Base-by-base conservation (phyloP, 2,797 vertebrate genomes). In the Chaenodraco wilsoni region DNA sequence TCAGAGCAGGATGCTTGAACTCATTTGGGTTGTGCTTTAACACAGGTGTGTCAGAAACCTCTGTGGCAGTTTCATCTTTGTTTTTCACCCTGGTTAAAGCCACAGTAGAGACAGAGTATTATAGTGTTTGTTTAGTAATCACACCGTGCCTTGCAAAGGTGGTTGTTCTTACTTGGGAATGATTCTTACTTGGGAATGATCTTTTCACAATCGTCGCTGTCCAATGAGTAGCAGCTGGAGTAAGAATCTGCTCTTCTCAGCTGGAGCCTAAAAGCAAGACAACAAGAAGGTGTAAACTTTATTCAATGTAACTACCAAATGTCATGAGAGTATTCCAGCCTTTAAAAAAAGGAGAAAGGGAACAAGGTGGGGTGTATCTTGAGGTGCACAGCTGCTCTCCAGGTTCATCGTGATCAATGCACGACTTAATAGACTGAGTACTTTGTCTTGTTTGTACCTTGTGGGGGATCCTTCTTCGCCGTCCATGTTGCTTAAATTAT, bases 141-240 rank as follows among this genome's bases (percentile, higher is more conserved):
- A 60, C 51, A 69, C n/a, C 41, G 44, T 23, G 3, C 23, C 23
- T 23, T 23, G 23, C 2, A 23, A 23, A 23, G 23, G 23, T 2
- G 23, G 23, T 23, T 23, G 23, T 23, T 23, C 89, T 89, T 88
- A 94, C 94, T 81, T 92, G 17, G 27, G 72, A 23, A 15, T 90
- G 76, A 46, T 85, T 21, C 89, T 89, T 88, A 94, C 94, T 81
- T 92, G 17, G 27, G 72, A 23, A 15, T 90, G 76, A 46, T 85
- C 15, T 83, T 88, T 59, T 92, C 87, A 81, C 84, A 89, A 0
- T 94, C 90, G 0, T 94, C 89, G 48, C 92, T 93, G 83, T 90
- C 86, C 43, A 85, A 37, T 8, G 92, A 91, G 77, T 87, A 91
- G 79, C 76, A 76, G 84, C 91, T 94, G 0, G 93, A 95, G 67